Base-by-base conservation (phyloP, 2,797 vertebrate species). In the Cuniculus paca region DNA sequence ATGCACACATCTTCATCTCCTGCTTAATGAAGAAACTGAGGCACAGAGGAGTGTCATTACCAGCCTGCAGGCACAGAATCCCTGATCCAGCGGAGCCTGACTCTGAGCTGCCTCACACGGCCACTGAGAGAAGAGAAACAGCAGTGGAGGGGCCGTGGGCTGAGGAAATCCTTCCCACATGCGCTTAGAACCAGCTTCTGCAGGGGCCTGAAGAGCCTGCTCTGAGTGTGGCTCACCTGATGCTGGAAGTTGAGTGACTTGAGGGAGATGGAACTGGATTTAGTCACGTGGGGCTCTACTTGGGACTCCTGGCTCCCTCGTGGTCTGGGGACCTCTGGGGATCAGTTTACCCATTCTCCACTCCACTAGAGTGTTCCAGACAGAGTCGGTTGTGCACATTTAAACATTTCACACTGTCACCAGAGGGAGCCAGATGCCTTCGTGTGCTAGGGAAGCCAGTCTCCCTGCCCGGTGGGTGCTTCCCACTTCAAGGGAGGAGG, bases 401-500 rank as follows among this genome's bases (percentile, higher is more conserved):
- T 26, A 36, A 52, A 31, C 2, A 2, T 5, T 22, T 87, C 31
- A 58, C 61, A 34, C 26, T 0, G 19, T 39, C 96, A 95, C 90
- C 91, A 95, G 94, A 94, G 88, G 97, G 94, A 88, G 88, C 84
- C 84, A 95, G 88, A 95, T 34, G 36, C 94, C 93, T 2, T 9
- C 26, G 31, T 61, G 72, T 52, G 75, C n/a, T 9, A 3, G 24
- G 42, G 22, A 6, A 0, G 2, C 26, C 26, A 0, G 45, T n/a
- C 54, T 42, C 0, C 31, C 42, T 22, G 24, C 2, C 26, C 14
- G 50, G 28, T 4, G 0, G 11, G 19, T 7, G 34, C 28, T 54
- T 52, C 4, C 5, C 1, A 13, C 2, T 28, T 68, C 56, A 52
- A 48, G 70, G 58, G 0, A 31, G 8, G 78, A 54, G 42, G 36